A percentile compares a stretch with the other conserved stretches of the same genome.
Conservation (phyloP, 1,140 invertebrate genomes). For the Diorhabda sublineata region DNA sequence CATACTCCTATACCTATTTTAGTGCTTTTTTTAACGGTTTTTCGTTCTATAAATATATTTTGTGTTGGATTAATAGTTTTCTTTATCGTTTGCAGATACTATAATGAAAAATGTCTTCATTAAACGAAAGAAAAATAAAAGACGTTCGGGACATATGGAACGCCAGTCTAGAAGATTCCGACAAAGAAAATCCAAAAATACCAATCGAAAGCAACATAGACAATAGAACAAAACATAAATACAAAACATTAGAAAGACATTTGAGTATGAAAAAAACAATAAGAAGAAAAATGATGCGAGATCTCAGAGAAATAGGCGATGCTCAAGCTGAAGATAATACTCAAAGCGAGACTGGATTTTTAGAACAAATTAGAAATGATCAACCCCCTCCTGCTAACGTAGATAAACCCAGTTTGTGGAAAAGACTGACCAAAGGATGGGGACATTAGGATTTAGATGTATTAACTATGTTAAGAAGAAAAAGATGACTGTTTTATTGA, state of each 20-base stretch:
- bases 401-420: constrained; percentile 47
- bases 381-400: constrained; percentile 46
- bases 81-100: constrained; percentile 22
- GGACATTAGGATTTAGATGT: constrained; percentile 27
- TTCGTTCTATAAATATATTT: too few species aligned
- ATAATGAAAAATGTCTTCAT: constrained; percentile 41
- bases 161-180: constrained; percentile 28
- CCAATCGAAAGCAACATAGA: constrained; percentile 29
- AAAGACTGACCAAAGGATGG: constrained; percentile 47
- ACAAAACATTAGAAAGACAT: constrained; percentile 72
- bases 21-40: too few species aligned
- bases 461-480: too few species aligned
- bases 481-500: too few species aligned
- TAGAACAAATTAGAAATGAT: constrained; percentile 46
- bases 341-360: constrained; percentile 36
- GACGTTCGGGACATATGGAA: constrained; percentile 45
- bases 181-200: constrained; percentile 39
- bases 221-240: constrained; percentile 43
- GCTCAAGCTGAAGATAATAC: constrained; percentile 32
- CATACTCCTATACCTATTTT: too few species aligned
- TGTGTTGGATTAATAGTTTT: too few species aligned
- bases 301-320: constrained; percentile 54
- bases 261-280: constrained; percentile 85
- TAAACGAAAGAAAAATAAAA: constrained; percentile 42
- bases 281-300: constrained; percentile 79